Base-by-base conservation (phyloP, 2,797 vertebrate genomes). In the Lithobates sylvaticus region DNA sequence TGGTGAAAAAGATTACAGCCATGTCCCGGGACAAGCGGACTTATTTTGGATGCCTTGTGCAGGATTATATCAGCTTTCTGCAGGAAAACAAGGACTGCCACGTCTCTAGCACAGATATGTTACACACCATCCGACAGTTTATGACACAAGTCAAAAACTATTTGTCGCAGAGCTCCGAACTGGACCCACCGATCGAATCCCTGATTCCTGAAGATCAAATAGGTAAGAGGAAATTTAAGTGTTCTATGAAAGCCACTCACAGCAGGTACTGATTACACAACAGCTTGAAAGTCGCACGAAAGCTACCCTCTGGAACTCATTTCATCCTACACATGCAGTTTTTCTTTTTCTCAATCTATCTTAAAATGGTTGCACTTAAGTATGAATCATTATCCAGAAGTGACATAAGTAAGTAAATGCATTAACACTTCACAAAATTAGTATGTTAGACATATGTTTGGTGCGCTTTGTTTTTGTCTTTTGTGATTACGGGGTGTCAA, bases 111-210 rank as follows among this genome's bases (percentile, higher is more conserved):
- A 92, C 92, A 0, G 98, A 99, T 88, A 95, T 99, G 89, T 93
- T 99, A 88, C 97, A 98, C 92, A 99, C 97, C 0, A 91, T 99
- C 88, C 94, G 98, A 70, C 97, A 99, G 92, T 99, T 99, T 88
- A 96, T 99, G 96, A 99, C 98, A 16, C 98, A 99, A 88, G 97
- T 97, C 90, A 99, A 99, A 94, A 97, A 97, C 81, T 99, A 99
- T 88, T 92, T 99, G 93, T 92, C 95, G 44, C 98, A 99, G 92
- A 97, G 96, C 91, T 99, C 98, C 0, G 98, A 99, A 91, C 94
- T 99, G 36, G 95, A 98, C 87, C 97, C 97, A 0, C 98, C 97
- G 0, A 95, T 99, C 0, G 98, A 99, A 89, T 98, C 98, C 0
- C 94, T 99, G 86, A 98, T 99, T 90, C 97, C 98, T 0, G 97